Evolutionary conservation across 2,797 vertebrate species (phyloP).

Genomic region (Propithecus deckenii): DNA sequence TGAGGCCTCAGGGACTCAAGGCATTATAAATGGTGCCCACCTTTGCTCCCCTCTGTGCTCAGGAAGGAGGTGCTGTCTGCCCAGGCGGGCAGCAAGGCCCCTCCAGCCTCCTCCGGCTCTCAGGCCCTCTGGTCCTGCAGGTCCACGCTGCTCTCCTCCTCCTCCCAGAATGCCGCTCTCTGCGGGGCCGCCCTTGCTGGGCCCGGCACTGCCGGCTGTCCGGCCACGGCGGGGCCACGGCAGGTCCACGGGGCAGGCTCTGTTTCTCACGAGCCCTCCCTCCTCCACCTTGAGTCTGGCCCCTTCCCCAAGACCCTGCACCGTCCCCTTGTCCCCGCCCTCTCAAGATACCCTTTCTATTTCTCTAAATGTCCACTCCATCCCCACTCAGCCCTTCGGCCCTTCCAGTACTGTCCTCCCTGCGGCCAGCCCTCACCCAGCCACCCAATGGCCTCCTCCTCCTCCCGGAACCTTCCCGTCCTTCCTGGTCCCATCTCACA

Average conservation of each 20-base stretch:
- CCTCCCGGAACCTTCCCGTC: background rate
- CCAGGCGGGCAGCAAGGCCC: rapidly evolving
- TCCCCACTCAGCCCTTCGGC: background rate
- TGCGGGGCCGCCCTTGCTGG: too few relatives aligned
- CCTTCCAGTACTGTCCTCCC: background rate
- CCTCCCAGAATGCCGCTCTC: background rate
- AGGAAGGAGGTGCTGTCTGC: rapidly evolving
- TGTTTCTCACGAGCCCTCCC: rapidly evolving
- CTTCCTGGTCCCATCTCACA: background rate
- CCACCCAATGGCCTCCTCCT: background rate
- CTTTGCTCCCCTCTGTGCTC: background rate
- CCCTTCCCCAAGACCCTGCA: background rate
- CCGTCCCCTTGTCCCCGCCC: background rate
- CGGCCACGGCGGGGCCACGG: rapidly evolving
- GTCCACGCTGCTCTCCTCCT: background rate
- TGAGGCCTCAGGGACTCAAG: rapidly evolving
- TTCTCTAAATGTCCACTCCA: background rate
- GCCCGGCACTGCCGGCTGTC: background rate
- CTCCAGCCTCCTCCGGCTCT: background rate
- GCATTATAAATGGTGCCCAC: rapidly evolving
- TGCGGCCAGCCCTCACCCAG: background rate
- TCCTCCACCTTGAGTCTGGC: rapidly evolving
- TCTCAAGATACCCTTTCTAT: background rate
- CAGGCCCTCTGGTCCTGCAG: background rate
- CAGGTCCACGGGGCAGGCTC: rapidly evolving